Evolutionary conservation across 2,888 invertebrate species (phyloP).

Genomic region (Corythucha ciliata): DNA sequence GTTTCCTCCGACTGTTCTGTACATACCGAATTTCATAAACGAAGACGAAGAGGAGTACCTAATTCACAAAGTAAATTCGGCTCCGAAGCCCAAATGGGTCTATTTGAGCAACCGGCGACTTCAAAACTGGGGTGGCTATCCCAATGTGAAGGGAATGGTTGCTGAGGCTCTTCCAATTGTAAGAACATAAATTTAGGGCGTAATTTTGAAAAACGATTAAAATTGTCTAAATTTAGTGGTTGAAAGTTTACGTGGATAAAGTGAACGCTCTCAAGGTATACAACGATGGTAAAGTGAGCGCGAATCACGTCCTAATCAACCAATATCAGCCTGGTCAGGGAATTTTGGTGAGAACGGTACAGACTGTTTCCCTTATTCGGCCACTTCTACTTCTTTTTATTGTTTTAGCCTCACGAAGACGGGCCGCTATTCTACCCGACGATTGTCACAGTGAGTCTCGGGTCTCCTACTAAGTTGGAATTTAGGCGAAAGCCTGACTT

Average conservation of each 20-base stretch:
- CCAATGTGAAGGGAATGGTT: constrained; percentile 88
- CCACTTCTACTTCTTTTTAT: constrained; percentile 16
- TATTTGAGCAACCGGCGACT: constrained; percentile 78
- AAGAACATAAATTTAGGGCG: too few species aligned
- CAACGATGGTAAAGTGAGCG: constrained; percentile 50
- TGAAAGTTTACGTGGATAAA: constrained; percentile 59
- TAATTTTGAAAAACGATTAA: background rate
- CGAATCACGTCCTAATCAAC: constrained; percentile 92
- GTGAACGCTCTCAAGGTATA: constrained; percentile 61
- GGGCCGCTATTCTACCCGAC: constrained; percentile 88
- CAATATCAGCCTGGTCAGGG: constrained; percentile 91
- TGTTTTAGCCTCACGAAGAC: constrained; percentile 74
- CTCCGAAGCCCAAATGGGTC: constrained; percentile 94
- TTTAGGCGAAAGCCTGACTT: constrained; percentile 50
- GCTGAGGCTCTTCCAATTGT: constrained; percentile 70
- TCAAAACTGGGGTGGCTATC: constrained; percentile 97
- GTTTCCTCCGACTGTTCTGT: constrained; percentile 58
- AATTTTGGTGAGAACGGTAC: constrained; percentile 58
- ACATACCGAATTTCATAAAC: constrained; percentile 80
- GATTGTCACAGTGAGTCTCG: constrained; percentile 84
- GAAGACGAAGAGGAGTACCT: constrained; percentile 61
- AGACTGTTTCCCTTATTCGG: constrained; percentile 1
- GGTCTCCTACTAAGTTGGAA: constrained; percentile 82
- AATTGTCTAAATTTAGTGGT: constrained; percentile 51
- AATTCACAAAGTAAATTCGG: constrained; percentile 60